Percentiles rank a stretch among this genome's conserved stretches.
Evolutionary conservation across 2,113 vertebrate genomes (phyloP).

Genomic region (Piaya cayana): DNA sequence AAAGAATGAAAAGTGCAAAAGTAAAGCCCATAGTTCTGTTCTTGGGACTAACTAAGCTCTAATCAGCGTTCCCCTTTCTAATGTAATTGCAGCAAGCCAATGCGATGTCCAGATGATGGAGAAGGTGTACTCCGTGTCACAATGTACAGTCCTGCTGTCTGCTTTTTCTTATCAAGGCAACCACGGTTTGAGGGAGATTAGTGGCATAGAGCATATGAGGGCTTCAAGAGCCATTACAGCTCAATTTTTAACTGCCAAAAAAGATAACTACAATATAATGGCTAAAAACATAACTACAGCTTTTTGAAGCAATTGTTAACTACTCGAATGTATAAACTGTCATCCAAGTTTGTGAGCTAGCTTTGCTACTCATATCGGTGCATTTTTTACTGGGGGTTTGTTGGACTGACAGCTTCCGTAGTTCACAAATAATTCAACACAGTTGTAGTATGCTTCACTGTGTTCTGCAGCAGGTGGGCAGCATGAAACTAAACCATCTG

Average conservation of each 20-base stretch:
- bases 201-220: background rate
- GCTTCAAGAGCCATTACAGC: background rate
- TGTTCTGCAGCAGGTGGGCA: constrained; percentile 35
- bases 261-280: no score
- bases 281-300: background rate
- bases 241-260: background rate
- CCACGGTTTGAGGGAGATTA: background rate
- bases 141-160: background rate
- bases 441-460: background rate
- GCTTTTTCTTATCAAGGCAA: background rate
- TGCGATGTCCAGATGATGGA: background rate
- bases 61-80: background rate
- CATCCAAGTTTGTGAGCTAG: background rate
- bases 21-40: background rate
- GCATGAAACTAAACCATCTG: constrained; percentile 28
- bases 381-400: background rate
- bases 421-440: background rate
- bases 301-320: background rate
- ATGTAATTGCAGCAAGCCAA: background rate
- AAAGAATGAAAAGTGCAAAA: background rate
- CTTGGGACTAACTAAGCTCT: background rate
- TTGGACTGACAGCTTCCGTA: background rate
- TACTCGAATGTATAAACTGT: background rate
- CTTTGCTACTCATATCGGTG: background rate
- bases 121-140: background rate